Conservation (phyloP, 2,888 invertebrate genomes). For the Lasioglossum figueresi region DNA sequence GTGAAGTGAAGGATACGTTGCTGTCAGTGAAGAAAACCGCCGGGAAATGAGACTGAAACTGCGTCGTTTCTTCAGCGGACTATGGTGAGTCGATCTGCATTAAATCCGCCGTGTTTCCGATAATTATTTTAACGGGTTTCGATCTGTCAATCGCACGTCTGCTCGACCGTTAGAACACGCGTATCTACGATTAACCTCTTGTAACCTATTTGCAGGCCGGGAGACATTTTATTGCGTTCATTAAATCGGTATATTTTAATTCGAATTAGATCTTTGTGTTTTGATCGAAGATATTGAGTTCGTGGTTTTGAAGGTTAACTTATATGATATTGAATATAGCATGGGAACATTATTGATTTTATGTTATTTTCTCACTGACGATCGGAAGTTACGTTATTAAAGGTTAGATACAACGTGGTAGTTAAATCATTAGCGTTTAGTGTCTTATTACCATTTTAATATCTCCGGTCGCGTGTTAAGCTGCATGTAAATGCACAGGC, state of each 20-base stretch:
- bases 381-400: background rate
- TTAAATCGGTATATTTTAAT: background rate
- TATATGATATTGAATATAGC: background rate
- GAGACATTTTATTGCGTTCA: background rate
- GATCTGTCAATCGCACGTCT: background rate
- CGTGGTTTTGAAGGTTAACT: background rate
- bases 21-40: background rate
- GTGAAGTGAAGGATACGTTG: constrained; percentile 38
- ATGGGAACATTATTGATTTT: background rate
- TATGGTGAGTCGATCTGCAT: constrained; percentile 59
- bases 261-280: background rate
- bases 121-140: background rate
- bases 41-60: constrained; percentile 61
- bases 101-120: background rate
- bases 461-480: background rate
- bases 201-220: background rate
- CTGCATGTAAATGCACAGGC: background rate
- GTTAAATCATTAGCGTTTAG: background rate
- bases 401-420: background rate
- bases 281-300: background rate
- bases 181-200: background rate
- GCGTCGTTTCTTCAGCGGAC: constrained; percentile 47
- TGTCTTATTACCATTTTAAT: background rate
- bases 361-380: background rate
- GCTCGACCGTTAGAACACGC: background rate